Evolutionary conservation across 2,888 invertebrate genomes (phyloP).

Genomic region (Lingula anatina): DNA sequence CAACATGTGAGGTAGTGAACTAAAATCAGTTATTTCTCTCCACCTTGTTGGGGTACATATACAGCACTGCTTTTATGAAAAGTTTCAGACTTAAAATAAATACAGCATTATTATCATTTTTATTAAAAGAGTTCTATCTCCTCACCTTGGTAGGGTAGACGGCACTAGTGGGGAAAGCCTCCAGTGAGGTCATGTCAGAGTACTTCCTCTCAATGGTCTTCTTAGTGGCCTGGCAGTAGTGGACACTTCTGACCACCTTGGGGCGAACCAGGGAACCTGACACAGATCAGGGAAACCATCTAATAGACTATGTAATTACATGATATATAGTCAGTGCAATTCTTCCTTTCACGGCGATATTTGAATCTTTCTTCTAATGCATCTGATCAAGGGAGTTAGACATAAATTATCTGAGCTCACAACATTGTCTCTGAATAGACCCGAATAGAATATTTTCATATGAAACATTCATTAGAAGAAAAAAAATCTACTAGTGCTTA

Average conservation of each 20-base stretch:
- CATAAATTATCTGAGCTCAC: background rate
- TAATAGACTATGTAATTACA: too few species aligned
- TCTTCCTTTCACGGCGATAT: background rate
- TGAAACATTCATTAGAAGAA: background rate
- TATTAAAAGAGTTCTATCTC: too few species aligned
- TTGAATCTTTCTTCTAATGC: background rate
- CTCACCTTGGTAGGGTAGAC: constrained; percentile 86
- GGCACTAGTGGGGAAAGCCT: constrained; percentile 80
- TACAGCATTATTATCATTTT: too few species aligned
- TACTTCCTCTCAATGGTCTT: constrained; percentile 91
- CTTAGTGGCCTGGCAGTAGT: constrained; percentile 88
- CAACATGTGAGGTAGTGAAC: too few species aligned
- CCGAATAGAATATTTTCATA: background rate
- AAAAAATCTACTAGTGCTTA: background rate
- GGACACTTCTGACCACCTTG: constrained; percentile 93
- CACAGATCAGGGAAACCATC: too few species aligned
- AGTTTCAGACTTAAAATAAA: too few species aligned
- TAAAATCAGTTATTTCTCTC: too few species aligned
- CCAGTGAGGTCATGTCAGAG: constrained; percentile 91
- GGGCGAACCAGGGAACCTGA: constrained; percentile 90
- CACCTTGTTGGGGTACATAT: too few species aligned
- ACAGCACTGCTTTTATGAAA: too few species aligned
- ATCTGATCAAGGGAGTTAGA: background rate
- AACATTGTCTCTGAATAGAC: background rate
- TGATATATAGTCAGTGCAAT: constrained; percentile 5